phyloP scores from a whole-genome alignment of 2,888 invertebrate genomes.

The Tridacna crocea region DNA sequence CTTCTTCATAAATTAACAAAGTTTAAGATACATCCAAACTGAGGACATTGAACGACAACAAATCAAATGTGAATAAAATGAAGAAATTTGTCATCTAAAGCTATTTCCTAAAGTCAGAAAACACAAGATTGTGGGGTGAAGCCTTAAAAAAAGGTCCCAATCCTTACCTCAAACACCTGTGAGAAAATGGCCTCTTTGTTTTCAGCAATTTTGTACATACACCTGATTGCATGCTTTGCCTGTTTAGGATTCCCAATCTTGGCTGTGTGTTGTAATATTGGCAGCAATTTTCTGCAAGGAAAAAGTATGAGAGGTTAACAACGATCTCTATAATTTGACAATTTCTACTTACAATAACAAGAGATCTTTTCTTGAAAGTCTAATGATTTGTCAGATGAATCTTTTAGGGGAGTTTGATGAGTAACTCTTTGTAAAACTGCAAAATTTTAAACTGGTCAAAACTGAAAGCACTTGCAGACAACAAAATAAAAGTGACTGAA shows the following conservation, averaged over 20 bases:
- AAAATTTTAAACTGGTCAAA: not conserved
- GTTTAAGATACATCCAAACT: too few relatives aligned
- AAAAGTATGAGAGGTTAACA: not conserved
- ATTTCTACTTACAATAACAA: not conserved
- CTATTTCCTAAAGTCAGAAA: too few relatives aligned
- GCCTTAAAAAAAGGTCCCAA: too few relatives aligned
- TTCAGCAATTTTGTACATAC: constrained; percentile 87
- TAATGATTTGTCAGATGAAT: too few relatives aligned
- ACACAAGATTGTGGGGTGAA: too few relatives aligned
- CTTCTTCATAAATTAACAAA: too few relatives aligned
- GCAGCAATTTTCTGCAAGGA: constrained; percentile 89
- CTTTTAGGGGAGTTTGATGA: too few relatives aligned
- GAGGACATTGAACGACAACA: too few relatives aligned
- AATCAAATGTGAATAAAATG: too few relatives aligned
- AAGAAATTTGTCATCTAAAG: too few relatives aligned
- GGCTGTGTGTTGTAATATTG: constrained; percentile 94
- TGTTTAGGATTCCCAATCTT: constrained; percentile 96
- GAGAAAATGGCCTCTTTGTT: constrained; percentile 79
- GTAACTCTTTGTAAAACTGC: not conserved
- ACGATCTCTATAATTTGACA: not conserved
- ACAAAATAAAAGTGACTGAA: too few relatives aligned
- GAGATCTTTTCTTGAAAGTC: too few relatives aligned
- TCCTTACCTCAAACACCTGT: constrained; percentile 85
- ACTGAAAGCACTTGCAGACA: not conserved
- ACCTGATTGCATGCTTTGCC: constrained; percentile 97